Evolutionary conservation across 2,113 vertebrate genomes (phyloP).

Genomic region (Nestor notabilis): DNA sequence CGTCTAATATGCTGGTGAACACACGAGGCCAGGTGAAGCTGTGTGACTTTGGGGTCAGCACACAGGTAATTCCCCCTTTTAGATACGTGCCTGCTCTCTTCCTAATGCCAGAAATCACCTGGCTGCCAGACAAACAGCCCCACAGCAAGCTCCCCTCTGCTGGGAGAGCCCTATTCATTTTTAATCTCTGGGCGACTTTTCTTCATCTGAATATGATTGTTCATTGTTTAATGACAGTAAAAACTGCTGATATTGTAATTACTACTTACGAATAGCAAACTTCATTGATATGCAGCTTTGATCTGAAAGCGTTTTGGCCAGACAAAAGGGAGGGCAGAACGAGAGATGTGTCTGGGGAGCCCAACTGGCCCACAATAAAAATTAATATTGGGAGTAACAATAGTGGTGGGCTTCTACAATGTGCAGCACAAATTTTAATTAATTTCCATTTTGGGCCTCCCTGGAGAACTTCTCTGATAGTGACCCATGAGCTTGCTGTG

Average conservation of each 20-base stretch:
- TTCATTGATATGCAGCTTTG: constrained; percentile 94
- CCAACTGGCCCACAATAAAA: constrained; percentile 88
- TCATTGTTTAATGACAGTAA: constrained; percentile 92
- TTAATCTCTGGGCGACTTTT: constrained; percentile 75
- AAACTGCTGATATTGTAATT: constrained; percentile 95
- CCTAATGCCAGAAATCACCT: background rate
- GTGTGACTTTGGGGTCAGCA: constrained; percentile 99
- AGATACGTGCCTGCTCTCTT: background rate
- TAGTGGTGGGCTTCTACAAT: constrained; percentile 88
- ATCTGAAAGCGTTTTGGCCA: constrained; percentile 81
- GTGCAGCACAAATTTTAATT: constrained; percentile 91
- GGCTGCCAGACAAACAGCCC: constrained; percentile 48
- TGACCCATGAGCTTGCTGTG: constrained; percentile 80
- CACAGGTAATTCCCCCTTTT: constrained; percentile 82
- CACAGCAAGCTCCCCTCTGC: constrained; percentile 19
- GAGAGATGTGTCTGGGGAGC: constrained; percentile 83
- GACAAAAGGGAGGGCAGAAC: constrained; percentile 91
- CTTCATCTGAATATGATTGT: constrained; percentile 82
- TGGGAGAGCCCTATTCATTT: constrained; percentile 70
- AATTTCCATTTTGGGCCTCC: constrained; percentile 92
- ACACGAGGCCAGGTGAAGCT: constrained; percentile 97
- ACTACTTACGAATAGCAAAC: constrained; percentile 87
- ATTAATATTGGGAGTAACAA: constrained; percentile 91
- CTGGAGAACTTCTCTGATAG: constrained; percentile 79
- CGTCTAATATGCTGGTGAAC: constrained; percentile 98